These are phyloP conservation scores for Oegoconia quadripuncta DNA, from an alignment of 2,888 invertebrate genomes.

Conservation along the genomic window DNA sequence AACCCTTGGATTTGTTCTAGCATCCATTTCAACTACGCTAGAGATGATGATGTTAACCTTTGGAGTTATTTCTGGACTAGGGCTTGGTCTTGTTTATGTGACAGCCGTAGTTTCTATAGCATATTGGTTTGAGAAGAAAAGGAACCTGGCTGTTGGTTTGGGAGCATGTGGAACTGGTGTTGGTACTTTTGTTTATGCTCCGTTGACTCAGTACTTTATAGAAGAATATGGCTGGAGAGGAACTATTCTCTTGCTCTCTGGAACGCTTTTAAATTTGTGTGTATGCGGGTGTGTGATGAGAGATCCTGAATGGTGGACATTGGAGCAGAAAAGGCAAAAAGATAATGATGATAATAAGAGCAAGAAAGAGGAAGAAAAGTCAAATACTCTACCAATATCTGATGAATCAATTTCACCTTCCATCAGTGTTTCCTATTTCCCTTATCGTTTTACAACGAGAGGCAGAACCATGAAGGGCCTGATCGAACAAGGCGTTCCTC, in stretches of 20 bases:
- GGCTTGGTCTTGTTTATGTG: conserved; percentile 91
- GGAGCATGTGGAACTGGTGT: conserved; percentile 94
- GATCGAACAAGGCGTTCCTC: conserved; percentile 47
- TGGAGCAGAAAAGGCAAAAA: conserved; percentile 79
- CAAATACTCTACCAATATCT: conserved; percentile 22
- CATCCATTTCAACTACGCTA: conserved; percentile 84
- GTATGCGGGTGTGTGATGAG: conserved; percentile 93
- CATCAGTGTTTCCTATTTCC: conserved; percentile 63
- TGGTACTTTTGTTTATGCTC: conserved; percentile 93
- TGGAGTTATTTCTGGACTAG: conserved; percentile 90
- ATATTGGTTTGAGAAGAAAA: conserved; percentile 94
- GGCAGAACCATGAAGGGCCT: conserved; percentile 57
- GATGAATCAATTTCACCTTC: conserved; percentile 70
- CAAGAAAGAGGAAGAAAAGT: conserved; percentile 51
- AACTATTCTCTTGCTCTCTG: conserved; percentile 88
- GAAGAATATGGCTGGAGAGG: conserved; percentile 92
- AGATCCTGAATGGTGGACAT: conserved; percentile 90
- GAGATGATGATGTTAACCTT: conserved; percentile 91
- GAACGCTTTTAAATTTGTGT: conserved; percentile 90
- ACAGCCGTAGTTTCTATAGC: conserved; percentile 95
- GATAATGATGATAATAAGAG: conserved; percentile 39
- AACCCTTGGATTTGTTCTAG: conserved; percentile 86
- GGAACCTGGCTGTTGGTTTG: conserved; percentile 91
- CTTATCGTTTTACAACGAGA: conserved; percentile 46
- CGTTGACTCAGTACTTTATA: conserved; percentile 88